Conservation (phyloP, 2,113 vertebrate genomes). For the Cyanoderma ruficeps region DNA sequence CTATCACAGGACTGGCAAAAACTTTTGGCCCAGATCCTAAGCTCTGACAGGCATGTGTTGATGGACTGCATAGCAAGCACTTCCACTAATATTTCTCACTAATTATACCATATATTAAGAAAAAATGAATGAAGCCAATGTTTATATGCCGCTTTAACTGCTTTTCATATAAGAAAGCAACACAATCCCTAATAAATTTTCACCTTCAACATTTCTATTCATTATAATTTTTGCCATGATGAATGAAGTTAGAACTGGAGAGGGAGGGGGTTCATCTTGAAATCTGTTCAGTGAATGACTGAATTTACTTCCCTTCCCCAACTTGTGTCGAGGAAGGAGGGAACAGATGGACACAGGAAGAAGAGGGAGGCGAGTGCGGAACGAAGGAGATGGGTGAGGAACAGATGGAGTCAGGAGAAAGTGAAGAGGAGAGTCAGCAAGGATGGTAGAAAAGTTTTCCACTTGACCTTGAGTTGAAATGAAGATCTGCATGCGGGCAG, state of each 20-base stretch:
- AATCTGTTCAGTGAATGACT: conserved; percentile 69
- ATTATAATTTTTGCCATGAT: conserved; percentile 63
- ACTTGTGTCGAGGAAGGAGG: conserved; percentile 53
- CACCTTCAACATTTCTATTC: conserved; percentile 67
- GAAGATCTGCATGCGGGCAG: not conserved
- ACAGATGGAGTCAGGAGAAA: conserved; percentile 56
- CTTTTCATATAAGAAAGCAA: conserved; percentile 56
- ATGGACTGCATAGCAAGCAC: conserved; percentile 56
- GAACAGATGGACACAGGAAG: conserved; percentile 71
- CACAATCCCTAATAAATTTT: conserved; percentile 63
- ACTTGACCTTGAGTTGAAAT: conserved; percentile 52
- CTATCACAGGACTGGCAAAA: conserved; percentile 62
- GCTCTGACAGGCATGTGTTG: conserved; percentile 63
- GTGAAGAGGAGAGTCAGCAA: conserved; percentile 51
- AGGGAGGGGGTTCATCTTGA: conserved; percentile 58
- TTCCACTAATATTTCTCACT: conserved; percentile 63
- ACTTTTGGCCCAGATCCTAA: conserved; percentile 65
- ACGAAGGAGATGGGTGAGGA: conserved; percentile 55
- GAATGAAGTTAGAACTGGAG: conserved; percentile 59
- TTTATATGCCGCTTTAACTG: conserved; percentile 59
- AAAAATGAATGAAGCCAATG: conserved; percentile 65
- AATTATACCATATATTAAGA: conserved; percentile 64
- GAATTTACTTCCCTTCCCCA: conserved; percentile 58
- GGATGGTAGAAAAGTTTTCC: conserved; percentile 50
- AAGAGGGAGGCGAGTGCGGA: conserved; percentile 57